phyloP scores from a whole-genome alignment of 2,797 vertebrate genomes.

The Acrossocheilus fasciatus region DNA sequence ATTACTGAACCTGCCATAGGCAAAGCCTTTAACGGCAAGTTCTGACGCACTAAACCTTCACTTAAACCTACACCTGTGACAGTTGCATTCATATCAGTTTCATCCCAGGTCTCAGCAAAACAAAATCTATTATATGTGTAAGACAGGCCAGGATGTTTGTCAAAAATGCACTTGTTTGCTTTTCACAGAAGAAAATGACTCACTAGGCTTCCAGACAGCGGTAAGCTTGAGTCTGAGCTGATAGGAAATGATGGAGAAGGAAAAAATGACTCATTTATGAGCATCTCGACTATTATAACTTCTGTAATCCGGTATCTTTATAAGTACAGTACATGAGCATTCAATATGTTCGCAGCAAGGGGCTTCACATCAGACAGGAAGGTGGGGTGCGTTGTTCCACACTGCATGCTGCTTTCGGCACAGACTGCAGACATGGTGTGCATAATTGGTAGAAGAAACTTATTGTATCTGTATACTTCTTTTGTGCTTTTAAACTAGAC shows the following conservation, averaged over 20 bases:
- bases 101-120: neutral
- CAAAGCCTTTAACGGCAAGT: constrained; percentile 29
- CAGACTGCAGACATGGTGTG: neutral
- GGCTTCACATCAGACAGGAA: constrained; percentile 2
- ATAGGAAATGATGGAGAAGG: constrained; percentile 69
- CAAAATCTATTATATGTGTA: neutral
- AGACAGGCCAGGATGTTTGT: neutral
- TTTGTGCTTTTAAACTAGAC: neutral
- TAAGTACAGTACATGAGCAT: constrained; percentile 1
- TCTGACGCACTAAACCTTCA: constrained; percentile 17
- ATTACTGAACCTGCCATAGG: constrained; percentile 65
- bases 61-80: constrained; percentile 23
- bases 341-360: neutral
- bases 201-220: constrained; percentile 69
- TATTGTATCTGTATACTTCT: neutral
- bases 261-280: constrained; percentile 47
- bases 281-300: neutral
- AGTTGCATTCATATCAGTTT: constrained; percentile 18
- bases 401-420: neutral
- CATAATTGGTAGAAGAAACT: neutral
- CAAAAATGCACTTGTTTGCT: neutral
- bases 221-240: constrained; percentile 61
- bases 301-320: constrained; percentile 15
- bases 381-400: neutral
- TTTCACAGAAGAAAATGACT: constrained; percentile 10